Conservation (phyloP, 2,888 invertebrate species). For the Philaethria dido region DNA sequence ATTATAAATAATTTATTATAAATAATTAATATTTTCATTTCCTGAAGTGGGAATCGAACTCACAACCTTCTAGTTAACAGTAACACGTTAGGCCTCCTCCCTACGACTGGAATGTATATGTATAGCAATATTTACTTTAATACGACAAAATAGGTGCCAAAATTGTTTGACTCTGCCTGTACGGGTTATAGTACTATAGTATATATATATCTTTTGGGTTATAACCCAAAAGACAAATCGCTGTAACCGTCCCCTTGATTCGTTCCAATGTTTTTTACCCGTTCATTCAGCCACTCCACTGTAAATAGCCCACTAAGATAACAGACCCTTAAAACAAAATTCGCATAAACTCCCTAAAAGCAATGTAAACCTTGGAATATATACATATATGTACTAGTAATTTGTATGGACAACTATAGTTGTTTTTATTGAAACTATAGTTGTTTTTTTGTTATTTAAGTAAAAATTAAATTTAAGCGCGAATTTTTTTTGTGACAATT, state of each 20-base stretch:
- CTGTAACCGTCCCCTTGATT: conserved; percentile 31
- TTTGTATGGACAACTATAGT: too few species aligned
- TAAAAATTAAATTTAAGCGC: too few species aligned
- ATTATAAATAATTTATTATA: too few species aligned
- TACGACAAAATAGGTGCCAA: background rate
- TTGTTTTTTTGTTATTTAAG: too few species aligned
- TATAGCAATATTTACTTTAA: conserved; percentile 8
- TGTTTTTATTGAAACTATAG: too few species aligned
- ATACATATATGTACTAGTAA: background rate
- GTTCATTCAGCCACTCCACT: conserved; percentile 27
- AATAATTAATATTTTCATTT: too few species aligned
- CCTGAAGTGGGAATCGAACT: too few species aligned
- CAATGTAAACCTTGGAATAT: background rate
- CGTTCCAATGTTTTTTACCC: conserved; percentile 31
- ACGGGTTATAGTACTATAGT: conserved; percentile 17
- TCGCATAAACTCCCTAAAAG: conserved; percentile 3
- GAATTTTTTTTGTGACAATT: too few species aligned
- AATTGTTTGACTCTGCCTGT: background rate
- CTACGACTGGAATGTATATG: too few species aligned
- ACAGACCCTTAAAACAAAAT: conserved; percentile 22
- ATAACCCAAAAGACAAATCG: conserved; percentile 32
- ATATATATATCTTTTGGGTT: too few species aligned
- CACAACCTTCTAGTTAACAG: too few species aligned
- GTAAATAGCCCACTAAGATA: conserved; percentile 27
- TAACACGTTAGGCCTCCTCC: too few species aligned